A percentile compares a stretch with the other conserved stretches of the same genome.
phyloP scores from a whole-genome alignment of 2,797 vertebrate species.

The Melopsittacus undulatus region DNA sequence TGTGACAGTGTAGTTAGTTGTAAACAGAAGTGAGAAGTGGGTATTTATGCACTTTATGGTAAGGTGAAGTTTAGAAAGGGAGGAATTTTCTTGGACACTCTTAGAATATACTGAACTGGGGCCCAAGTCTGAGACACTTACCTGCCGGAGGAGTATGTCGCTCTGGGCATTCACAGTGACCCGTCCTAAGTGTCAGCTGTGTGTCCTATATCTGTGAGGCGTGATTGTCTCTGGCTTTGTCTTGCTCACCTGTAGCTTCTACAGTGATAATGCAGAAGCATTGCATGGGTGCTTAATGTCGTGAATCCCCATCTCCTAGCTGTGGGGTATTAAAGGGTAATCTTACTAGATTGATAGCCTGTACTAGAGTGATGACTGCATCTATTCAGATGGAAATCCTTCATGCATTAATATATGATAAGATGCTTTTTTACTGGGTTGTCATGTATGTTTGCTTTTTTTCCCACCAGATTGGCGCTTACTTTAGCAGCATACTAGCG shows the following conservation, averaged over 20 bases:
- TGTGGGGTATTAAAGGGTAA: neutral
- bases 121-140: fast-evolving
- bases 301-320: neutral
- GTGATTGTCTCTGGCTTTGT: neutral
- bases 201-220: neutral
- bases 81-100: neutral
- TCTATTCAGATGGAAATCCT: neutral
- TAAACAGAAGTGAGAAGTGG: neutral
- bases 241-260: neutral
- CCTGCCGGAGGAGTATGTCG: neutral
- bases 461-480: conserved; percentile 75
- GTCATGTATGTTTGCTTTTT: neutral
- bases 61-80: neutral
- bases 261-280: neutral
- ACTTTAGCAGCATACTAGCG: conserved; percentile 82
- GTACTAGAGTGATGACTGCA: neutral
- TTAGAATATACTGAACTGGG: neutral
- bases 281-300: neutral
- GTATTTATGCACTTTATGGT: neutral
- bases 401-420: neutral
- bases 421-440: neutral
- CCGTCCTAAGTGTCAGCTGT: fast-evolving
- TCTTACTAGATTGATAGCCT: neutral
- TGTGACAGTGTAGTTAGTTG: neutral
- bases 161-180: neutral